phyloP scores from a whole-genome alignment of 1,140 invertebrate species.

The Tribolium castaneum region DNA sequence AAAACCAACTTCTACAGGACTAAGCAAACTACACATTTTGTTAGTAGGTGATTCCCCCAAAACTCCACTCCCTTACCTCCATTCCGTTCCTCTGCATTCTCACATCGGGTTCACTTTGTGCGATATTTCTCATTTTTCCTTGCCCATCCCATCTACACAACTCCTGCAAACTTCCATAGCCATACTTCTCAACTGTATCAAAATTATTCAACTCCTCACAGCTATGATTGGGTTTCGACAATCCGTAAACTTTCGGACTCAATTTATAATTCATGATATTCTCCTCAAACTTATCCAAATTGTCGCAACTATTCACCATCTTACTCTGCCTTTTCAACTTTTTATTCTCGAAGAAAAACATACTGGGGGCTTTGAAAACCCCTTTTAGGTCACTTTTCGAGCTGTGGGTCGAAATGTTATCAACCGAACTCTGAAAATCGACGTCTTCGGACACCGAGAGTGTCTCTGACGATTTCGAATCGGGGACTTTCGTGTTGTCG shows the following conservation, averaged over 20 bases:
- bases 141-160: slow-evolving; percentile 52
- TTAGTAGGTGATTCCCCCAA: slow-evolving; percentile 28
- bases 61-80: slow-evolving; percentile 13
- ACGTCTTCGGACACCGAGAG: slow-evolving; percentile 49
- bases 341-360: slow-evolving; percentile 51
- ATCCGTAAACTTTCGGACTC: slow-evolving; percentile 71
- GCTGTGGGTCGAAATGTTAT: slow-evolving; percentile 68
- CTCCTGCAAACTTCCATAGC: slow-evolving; percentile 61
- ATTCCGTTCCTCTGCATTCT: slow-evolving; percentile 50
- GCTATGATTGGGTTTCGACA: slow-evolving; percentile 66
- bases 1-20: no score
- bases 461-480: slow-evolving; percentile 50
- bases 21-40: no score
- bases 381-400: slow-evolving; percentile 64
- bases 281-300: slow-evolving; percentile 53
- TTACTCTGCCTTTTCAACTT: slow-evolving; percentile 54
- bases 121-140: slow-evolving; percentile 47
- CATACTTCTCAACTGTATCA: slow-evolving; percentile 56
- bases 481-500: slow-evolving; percentile 44
- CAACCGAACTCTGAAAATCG: slow-evolving; percentile 63
- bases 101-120: slow-evolving; percentile 62
- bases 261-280: slow-evolving; percentile 63
- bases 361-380: slow-evolving; percentile 59
- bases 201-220: slow-evolving; percentile 68
- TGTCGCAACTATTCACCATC: slow-evolving; percentile 58